These are phyloP conservation scores for Pagetopsis macropterus DNA, from an alignment of 2,797 vertebrate species.

Conservation along the genomic window DNA sequence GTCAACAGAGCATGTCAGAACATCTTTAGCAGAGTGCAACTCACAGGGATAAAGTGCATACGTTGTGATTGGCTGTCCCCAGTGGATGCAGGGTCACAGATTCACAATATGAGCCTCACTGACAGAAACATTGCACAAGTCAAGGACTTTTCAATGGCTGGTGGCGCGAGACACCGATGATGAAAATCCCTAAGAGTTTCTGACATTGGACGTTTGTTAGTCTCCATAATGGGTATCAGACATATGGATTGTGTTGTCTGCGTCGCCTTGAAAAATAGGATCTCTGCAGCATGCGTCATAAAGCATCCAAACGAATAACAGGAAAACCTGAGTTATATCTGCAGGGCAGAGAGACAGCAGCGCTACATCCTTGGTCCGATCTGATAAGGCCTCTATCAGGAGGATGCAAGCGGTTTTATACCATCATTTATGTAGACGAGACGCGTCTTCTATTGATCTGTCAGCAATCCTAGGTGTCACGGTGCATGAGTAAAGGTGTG, in stretches of 20 bases:
- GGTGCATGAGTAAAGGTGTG: conserved; percentile 41
- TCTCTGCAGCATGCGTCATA: conserved; percentile 29
- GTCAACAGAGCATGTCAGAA: conserved; percentile 42
- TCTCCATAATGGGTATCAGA: conserved; percentile 42
- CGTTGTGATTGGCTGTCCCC: conserved; percentile 45
- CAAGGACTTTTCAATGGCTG: conserved; percentile 36
- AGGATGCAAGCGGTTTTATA: conserved; percentile 30
- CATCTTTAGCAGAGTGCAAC: conserved; percentile 43
- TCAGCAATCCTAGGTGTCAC: conserved; percentile 35
- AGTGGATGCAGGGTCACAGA: conserved; percentile 29
- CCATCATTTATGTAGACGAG: conserved; percentile 41
- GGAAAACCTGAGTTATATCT: conserved; percentile 39
- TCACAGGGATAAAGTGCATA: conserved; percentile 40
- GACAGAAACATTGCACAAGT: conserved; percentile 47
- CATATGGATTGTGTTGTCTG: conserved; percentile 37
- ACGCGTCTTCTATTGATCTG: conserved; percentile 61
- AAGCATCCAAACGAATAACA: conserved; percentile 53
- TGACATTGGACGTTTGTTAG: conserved; percentile 63
- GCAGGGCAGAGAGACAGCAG: conserved; percentile 38
- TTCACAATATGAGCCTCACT: conserved; percentile 27
- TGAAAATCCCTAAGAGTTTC: conserved; percentile 38
- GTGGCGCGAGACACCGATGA: conserved; percentile 36
- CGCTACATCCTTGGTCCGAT: conserved; percentile 32
- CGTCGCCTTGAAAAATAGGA: conserved; percentile 40
- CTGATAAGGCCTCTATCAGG: conserved; percentile 43